A percentile compares a stretch with the other conserved stretches of the same genome.
phyloP scores from a whole-genome alignment of 1,140 invertebrate species.

The Plodia interpunctella region DNA sequence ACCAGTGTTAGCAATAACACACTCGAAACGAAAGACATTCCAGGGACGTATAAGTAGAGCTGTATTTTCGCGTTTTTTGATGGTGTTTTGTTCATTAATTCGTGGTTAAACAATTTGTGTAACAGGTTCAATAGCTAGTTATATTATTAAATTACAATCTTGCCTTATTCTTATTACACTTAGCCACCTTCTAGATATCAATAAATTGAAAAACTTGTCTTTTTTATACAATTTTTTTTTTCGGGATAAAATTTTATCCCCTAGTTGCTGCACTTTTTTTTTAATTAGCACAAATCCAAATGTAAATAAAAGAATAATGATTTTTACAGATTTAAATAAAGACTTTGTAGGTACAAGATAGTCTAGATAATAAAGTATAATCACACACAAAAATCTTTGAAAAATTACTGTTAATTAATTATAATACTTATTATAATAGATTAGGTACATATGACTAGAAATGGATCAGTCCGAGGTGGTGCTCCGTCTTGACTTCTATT shows the following conservation, averaged over 20 bases:
- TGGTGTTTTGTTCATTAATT: too few relatives aligned
- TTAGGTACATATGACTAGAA: background rate
- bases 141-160: background rate
- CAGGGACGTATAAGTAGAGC: too few relatives aligned
- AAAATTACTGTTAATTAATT: background rate
- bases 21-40: too few relatives aligned
- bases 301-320: too few relatives aligned
- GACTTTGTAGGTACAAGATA: too few relatives aligned
- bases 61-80: too few relatives aligned
- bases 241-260: background rate
- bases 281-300: too few relatives aligned
- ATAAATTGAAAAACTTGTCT: background rate
- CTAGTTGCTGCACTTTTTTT: too few relatives aligned
- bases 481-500: background rate
- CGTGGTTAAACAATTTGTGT: too few relatives aligned
- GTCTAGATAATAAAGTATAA: too few relatives aligned
- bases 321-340: too few relatives aligned
- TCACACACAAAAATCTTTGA: background rate
- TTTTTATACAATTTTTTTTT: background rate
- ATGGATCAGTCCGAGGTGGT: background rate
- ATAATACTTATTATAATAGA: background rate
- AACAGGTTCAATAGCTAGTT: background rate
- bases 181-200: conserved; percentile 1
- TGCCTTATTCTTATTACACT: background rate
- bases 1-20: too few relatives aligned